Conservation (phyloP, 2,888 invertebrate genomes). For the Lepidochrysops patricia region DNA sequence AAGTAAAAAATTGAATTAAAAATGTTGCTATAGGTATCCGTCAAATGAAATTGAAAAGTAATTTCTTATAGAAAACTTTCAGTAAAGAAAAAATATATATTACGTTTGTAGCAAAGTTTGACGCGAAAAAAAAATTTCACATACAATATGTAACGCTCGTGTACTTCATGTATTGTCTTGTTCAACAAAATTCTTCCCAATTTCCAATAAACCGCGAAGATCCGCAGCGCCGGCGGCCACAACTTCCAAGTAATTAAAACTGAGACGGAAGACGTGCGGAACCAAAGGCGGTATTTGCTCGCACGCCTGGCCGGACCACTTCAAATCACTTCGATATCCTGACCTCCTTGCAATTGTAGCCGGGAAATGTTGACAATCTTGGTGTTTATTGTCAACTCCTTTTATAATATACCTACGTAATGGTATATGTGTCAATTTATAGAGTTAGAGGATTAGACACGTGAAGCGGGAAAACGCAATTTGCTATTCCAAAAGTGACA, state of each 20-base stretch:
- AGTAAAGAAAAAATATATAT: too few relatives aligned
- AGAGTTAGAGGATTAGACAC: too few relatives aligned
- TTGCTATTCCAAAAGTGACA: too few relatives aligned
- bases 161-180: slow-evolving; percentile 5
- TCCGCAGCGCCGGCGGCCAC: slow-evolving; percentile 67
- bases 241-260: slow-evolving; percentile 74
- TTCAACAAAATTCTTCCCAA: slow-evolving; percentile 39
- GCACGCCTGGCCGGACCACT: slow-evolving; percentile 44
- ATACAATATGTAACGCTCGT: background rate
- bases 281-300: slow-evolving; percentile 56
- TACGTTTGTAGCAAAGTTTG: too few relatives aligned
- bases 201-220: slow-evolving; percentile 60
- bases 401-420: background rate
- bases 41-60: too few relatives aligned
- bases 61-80: too few relatives aligned
- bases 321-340: slow-evolving; percentile 51
- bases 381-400: slow-evolving; percentile 8
- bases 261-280: slow-evolving; percentile 56
- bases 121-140: background rate
- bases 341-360: slow-evolving; percentile 32
- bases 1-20: too few relatives aligned
- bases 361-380: slow-evolving; percentile 21
- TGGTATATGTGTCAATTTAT: too few relatives aligned
- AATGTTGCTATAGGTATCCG: too few relatives aligned
- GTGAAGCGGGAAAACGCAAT: too few relatives aligned